Conservation (phyloP, 2,113 vertebrate genomes). For the Ranitomeya imitator region DNA sequence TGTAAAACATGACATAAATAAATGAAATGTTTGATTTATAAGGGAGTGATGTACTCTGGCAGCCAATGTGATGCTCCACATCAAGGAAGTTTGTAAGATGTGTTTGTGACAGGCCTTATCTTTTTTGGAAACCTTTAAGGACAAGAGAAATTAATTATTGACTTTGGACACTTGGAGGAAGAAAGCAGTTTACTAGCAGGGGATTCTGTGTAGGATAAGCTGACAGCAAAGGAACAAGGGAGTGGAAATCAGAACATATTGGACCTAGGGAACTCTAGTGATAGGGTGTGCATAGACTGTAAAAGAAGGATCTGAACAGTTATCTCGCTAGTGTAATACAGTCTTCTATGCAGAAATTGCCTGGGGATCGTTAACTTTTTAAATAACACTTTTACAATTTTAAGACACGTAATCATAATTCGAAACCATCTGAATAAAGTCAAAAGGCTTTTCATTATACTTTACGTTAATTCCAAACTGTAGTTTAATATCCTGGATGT, state of each 20-base stretch:
- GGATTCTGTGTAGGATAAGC: not conserved
- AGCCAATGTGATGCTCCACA: conserved; percentile 14
- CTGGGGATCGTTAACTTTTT: not conserved
- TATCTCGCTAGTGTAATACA: not conserved
- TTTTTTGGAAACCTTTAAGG: conserved; percentile 16
- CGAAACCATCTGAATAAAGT: not conserved
- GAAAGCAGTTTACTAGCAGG: conserved; percentile 4
- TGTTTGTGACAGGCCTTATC: conserved; percentile 14
- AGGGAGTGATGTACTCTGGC: not conserved
- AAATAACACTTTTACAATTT: not conserved
- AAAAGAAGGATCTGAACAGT: not conserved
- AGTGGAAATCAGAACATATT: not conserved
- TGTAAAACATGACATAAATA: conserved; percentile 22
- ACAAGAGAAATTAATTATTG: conserved; percentile 30
- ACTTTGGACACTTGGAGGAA: not conserved
- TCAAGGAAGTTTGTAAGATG: conserved; percentile 23
- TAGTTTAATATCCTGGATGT: not conserved
- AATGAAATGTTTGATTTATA: conserved; percentile 23
- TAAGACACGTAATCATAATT: not conserved
- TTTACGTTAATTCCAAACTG: not conserved
- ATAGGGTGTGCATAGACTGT: not conserved
- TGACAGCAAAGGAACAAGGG: not conserved
- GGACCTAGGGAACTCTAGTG: not conserved
- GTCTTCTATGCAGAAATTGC: not conserved
- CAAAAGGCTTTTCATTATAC: not conserved